Evolutionary conservation across 1,140 invertebrate species (phyloP).

Genomic region (Rhysida immarginata): DNA sequence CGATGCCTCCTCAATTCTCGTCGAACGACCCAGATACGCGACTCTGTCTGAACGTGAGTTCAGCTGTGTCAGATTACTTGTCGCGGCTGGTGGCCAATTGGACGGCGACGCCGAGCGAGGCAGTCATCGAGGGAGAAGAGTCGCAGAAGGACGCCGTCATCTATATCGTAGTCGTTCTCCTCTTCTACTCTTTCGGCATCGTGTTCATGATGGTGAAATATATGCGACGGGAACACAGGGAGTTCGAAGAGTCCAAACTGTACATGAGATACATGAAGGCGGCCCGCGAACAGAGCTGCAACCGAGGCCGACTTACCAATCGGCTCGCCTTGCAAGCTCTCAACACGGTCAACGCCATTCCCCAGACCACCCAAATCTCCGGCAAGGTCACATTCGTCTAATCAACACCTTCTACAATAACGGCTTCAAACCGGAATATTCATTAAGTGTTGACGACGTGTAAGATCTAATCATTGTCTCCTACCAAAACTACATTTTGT

Average conservation of each 20-base stretch:
- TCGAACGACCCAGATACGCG: no score
- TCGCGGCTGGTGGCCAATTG: background rate
- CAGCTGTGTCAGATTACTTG: background rate
- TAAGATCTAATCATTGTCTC: no score
- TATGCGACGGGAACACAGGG: conserved; percentile 20
- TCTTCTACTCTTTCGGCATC: conserved; percentile 23
- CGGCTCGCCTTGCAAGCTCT: conserved; percentile 22
- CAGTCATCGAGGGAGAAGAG: background rate
- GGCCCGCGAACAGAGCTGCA: conserved; percentile 17
- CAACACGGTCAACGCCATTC: conserved; percentile 21
- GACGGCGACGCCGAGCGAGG: background rate
- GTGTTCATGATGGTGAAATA: conserved; percentile 24
- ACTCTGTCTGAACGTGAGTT: background rate
- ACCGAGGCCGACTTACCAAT: conserved; percentile 18
- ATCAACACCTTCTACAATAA: no score
- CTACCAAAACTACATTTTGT: no score
- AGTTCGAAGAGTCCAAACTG: conserved; percentile 20
- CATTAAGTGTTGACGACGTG: no score
- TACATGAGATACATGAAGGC: conserved; percentile 20
- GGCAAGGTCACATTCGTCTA: conserved; percentile 23
- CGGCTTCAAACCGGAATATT: no score
- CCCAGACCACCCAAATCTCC: conserved; percentile 18
- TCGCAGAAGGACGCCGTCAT: conserved; percentile 17
- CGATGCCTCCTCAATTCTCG: no score
- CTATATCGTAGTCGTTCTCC: conserved; percentile 23